Base-by-base conservation (phyloP, 2,113 vertebrate genomes). In the Anthoscopus minutus region DNA sequence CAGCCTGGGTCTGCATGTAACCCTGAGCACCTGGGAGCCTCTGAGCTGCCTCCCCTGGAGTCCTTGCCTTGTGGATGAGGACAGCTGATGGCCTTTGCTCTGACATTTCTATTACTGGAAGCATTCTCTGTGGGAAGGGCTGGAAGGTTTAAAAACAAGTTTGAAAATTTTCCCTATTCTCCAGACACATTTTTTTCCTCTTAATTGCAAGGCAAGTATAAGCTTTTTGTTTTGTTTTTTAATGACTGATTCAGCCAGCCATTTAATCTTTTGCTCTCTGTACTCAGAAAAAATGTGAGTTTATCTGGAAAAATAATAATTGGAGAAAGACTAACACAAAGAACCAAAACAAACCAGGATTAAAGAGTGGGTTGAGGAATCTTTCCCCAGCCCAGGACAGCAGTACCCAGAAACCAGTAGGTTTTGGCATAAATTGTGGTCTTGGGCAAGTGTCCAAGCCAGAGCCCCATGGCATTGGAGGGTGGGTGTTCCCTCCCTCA, bases 241-340 rank as follows among this genome's bases (percentile, higher is more conserved):
- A 33, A 87, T 42, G 58, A 81, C 51, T 28, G 27, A 69, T 93
- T 79, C 89, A 85, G 61, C 57, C 78, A 85, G 73, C 38, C 61
- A 65, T 81, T 91, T 81, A 78, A 93, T 91, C 83, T 71, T 66
- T 48, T 76, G 45, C 33, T 76, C 16, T 80, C 74, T 88, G 66
- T 57, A 50, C 70, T 66, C 78, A 87, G 70, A 44, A 91, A 91
- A 82, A 57, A 15, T 37, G 9, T 65, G 48, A 53, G 20, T 76
- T 86, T 92, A n/a, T 89, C 45, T 91, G 33, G 23, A 65, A 87
- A 76, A 91, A 84, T 70, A 88, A 57, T 72, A 94, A 81, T n/a
- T 85, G 58, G 66, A 70, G 66, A 81, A 91, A 87, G 38, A 82
- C 65, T 69, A 91, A 71, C 40, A 33, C 22, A 44, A 76, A 77